A percentile compares a stretch with the other conserved stretches of the same genome.
These are phyloP conservation scores for Cavia porcellus DNA, from an alignment of 2,113 vertebrate genomes.

Conservation along the genomic window DNA sequence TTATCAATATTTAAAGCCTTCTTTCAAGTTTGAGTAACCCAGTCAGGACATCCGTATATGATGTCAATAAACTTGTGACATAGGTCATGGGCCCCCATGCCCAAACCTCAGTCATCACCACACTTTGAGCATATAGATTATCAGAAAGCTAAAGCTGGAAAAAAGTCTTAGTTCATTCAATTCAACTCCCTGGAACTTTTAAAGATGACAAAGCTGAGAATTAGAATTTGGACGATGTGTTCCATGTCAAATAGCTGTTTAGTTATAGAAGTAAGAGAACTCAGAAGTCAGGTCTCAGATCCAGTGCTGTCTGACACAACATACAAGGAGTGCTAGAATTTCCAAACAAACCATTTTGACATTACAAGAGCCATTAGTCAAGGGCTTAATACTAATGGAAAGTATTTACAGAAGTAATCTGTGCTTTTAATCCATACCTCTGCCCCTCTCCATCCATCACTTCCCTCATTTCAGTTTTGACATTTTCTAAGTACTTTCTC, in stretches of 20 bases:
- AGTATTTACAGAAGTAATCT: slow-evolving; percentile 4
- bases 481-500: background rate
- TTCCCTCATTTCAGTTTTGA: slow-evolving; percentile 19
- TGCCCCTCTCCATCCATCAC: background rate
- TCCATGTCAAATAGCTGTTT: background rate
- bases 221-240: background rate
- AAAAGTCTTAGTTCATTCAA: background rate
- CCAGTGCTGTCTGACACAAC: background rate
- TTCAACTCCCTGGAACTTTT: background rate
- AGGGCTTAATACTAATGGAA: slow-evolving; percentile 41
- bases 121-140: background rate
- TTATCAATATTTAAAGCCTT: slow-evolving; percentile 54
- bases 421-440: background rate
- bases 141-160: background rate
- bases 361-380: background rate
- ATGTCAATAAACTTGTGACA: background rate
- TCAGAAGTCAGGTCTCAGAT: background rate
- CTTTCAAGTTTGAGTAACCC: background rate
- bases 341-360: background rate
- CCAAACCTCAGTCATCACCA: background rate
- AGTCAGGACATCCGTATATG: background rate
- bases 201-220: slow-evolving; percentile 5
- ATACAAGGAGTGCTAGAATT: background rate
- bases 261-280: background rate
- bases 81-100: background rate